These are phyloP conservation scores for Chondrilla cf. caribensis DNA, from an alignment of 37 sponge, comb jelly and placozoan species.

Conservation along the genomic window DNA sequence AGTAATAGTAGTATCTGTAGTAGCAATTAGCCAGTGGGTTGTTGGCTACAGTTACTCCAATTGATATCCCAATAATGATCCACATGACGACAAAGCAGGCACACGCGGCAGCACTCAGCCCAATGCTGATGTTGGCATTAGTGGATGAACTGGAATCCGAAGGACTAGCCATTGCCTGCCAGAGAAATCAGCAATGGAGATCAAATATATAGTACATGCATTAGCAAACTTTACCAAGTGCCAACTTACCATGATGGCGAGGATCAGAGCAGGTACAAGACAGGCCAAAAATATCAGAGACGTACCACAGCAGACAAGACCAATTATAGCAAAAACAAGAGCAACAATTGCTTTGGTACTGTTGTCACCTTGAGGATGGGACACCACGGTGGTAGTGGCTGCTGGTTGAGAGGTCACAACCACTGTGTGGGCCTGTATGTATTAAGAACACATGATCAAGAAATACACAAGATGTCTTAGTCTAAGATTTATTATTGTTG, in stretches of 20 bases:
- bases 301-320: neutral
- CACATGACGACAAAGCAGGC: neutral
- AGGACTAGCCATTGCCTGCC: neutral
- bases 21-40: no score
- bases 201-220: neutral
- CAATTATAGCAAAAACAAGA: slow-evolving; percentile 7
- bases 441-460: no score
- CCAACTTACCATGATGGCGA: neutral
- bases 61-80: neutral
- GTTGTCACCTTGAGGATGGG: neutral
- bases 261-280: neutral
- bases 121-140: slow-evolving; percentile 6
- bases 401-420: neutral
- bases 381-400: neutral
- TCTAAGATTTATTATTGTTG: no score
- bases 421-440: no score
- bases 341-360: slow-evolving; percentile 4
- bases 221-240: neutral
- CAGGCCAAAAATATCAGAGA: neutral
- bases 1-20: no score
- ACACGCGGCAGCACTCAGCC: neutral
- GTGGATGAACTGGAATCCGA: neutral
- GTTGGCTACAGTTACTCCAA: no score
- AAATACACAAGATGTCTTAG: no score
- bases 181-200: neutral